Conservation (phyloP, 2,888 invertebrate species). For the Mongoloraphidia duomilia region DNA sequence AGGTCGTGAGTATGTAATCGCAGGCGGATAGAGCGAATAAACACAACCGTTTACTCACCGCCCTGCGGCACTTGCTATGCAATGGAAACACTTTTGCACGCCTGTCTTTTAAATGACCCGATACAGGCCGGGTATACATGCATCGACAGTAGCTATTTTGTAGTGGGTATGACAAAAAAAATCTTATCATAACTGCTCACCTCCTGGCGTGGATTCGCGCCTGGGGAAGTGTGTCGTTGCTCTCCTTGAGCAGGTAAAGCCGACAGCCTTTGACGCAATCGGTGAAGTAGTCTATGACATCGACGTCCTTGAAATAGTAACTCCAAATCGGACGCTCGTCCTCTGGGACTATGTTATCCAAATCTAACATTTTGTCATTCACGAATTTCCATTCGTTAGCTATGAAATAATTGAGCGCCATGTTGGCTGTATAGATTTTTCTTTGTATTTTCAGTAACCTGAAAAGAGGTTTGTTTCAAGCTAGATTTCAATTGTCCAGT, state of each 20-base stretch:
- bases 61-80: too few species aligned
- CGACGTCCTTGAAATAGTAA: slow-evolving; percentile 38
- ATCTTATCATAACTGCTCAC: slow-evolving; percentile 26
- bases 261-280: slow-evolving; percentile 46
- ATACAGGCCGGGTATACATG: too few species aligned
- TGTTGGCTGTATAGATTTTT: slow-evolving; percentile 62
- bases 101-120: too few species aligned
- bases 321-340: slow-evolving; percentile 41
- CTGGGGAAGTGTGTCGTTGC: slow-evolving; percentile 36
- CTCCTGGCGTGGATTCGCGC: slow-evolving; percentile 36
- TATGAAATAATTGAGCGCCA: slow-evolving; percentile 58
- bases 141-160: too few species aligned
- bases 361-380: slow-evolving; percentile 41
- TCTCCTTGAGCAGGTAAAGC: slow-evolving; percentile 51
- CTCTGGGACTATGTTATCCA: slow-evolving; percentile 36
- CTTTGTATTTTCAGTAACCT: slow-evolving; percentile 69
- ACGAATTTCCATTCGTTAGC: slow-evolving; percentile 63
- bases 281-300: slow-evolving; percentile 35
- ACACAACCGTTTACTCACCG: too few species aligned
- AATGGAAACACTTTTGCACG: too few species aligned
- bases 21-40: too few species aligned
- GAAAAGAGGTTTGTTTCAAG: slow-evolving; percentile 11
- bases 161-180: too few species aligned
- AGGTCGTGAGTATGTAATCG: too few species aligned
- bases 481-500: neutral